Conservation (phyloP, 1,140 invertebrate species). For the Euwallacea similis region DNA sequence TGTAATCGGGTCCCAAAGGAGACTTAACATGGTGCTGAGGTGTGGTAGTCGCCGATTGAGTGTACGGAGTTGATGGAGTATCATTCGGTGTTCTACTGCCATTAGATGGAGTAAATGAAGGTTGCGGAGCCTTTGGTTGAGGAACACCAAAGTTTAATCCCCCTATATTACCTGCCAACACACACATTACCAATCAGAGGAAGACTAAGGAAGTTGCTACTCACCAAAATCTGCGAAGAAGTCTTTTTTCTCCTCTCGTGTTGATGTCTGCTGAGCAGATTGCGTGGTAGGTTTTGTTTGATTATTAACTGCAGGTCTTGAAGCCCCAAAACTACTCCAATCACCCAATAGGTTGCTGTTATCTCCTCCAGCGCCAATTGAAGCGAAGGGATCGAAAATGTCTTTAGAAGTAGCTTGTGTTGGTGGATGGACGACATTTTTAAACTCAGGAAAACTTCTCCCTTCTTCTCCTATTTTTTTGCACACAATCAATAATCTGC, state of each 20-base stretch:
- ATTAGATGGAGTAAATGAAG: conserved; percentile 31
- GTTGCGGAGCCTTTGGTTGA: conserved; percentile 9
- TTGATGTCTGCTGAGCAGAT: conserved; percentile 3
- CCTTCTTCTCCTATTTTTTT: too few species aligned
- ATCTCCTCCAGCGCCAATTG: conserved; percentile 37
- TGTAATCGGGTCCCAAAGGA: conserved; percentile 44
- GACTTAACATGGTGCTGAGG: conserved; percentile 53
- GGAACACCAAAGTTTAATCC: conserved; percentile 30
- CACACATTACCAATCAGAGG: conserved; percentile 16
- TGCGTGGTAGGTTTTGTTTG: not conserved
- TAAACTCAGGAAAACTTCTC: not conserved
- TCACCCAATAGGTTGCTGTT: conserved; percentile 42
- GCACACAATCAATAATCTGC: too few species aligned
- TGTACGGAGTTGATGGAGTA: conserved; percentile 51
- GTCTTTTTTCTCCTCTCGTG: conserved; percentile 46
- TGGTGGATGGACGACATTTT: not conserved
- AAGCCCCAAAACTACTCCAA: conserved; percentile 43
- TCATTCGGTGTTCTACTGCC: conserved; percentile 44
- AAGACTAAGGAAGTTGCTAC: conserved; percentile 5
- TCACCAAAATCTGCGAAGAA: conserved; percentile 61
- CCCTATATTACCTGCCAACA: conserved; percentile 37
- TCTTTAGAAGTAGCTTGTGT: conserved; percentile 25
- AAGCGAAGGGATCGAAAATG: conserved; percentile 54
- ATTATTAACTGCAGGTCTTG: conserved; percentile 11
- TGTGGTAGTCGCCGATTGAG: conserved; percentile 51